phyloP scores from a whole-genome alignment of 35 echinoderm and acorn worm genomes.

The Lytechinus pictus region DNA sequence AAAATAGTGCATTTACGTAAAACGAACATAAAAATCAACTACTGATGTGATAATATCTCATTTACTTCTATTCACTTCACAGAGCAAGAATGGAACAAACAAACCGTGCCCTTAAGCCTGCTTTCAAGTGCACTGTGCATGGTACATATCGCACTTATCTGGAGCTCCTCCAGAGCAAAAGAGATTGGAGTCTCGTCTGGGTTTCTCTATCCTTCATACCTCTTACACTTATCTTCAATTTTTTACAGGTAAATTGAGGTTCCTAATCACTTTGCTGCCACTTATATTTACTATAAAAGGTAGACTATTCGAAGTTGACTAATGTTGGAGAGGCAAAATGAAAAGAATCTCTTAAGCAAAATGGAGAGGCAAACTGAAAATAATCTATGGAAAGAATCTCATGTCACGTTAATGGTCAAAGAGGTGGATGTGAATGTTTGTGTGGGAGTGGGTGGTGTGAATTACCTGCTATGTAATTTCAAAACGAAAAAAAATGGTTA shows the following conservation, averaged over 20 bases:
- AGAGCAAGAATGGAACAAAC: slow-evolving; percentile 69
- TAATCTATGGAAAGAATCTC: no score
- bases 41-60: not conserved
- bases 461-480: no score
- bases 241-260: slow-evolving; percentile 62
- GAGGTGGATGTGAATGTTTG: no score
- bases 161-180: slow-evolving; percentile 74
- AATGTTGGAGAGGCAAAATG: no score
- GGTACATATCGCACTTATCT: slow-evolving; percentile 82
- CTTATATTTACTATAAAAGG: not conserved
- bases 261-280: not conserved
- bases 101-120: slow-evolving; percentile 83
- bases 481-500: no score
- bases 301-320: no score
- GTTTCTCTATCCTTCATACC: slow-evolving; percentile 83
- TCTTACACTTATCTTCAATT: slow-evolving; percentile 79
- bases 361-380: no score
- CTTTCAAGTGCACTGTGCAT: slow-evolving; percentile 81
- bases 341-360: no score
- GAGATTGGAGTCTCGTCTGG: slow-evolving; percentile 85
- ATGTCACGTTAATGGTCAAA: no score
- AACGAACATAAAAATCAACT: no score
- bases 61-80: slow-evolving; percentile 20
- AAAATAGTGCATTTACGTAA: no score
- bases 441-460: no score